Base-by-base conservation (phyloP, 2,113 vertebrate genomes). In the Fulica atra region DNA sequence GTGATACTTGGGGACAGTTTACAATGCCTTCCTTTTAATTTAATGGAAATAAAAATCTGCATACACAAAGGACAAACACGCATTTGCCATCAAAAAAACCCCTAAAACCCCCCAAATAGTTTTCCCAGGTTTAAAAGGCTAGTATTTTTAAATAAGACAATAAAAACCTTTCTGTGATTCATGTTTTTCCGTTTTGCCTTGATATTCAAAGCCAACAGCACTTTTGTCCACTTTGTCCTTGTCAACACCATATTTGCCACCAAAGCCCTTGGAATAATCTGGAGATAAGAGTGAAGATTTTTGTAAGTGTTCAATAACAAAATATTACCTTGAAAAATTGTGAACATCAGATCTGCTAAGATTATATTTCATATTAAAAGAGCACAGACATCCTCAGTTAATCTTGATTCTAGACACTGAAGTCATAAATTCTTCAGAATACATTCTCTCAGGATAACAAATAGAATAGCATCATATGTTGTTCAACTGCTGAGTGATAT, bases 151-250 rank as follows among this genome's bases (percentile, higher is more conserved):
- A 94, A 93, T 82, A 95, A 91, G 71, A 88, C 11, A 70, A 93
- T 85, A 95, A 97, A 88, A 97, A 99, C 99, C 99, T 99, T 98
- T 99, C 98, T 99, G 99, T 3, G 99, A 99, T 88, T 99, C 99
- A 18, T 99, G 99, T 95, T 99, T 99, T 96, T 99, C 99, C 0
- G 98, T 99, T 97, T 99, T 99, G 92, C 98, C 98, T 97, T 99
- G 99, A 96, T 99, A 99, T 82, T 99, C 99, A 93, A 99, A 99
- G 96, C 99, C 99, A 35, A 99, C 95, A 0, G 99, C 99, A 16
- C 99, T 99, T 86, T 98, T 98, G 59, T 98, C 98, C 95, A 98
- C 98, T 78, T 98, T 98, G 96, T 98, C 98, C 97, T 98, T 98
- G 98, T 99, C 99, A 6, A 99, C 98, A 4, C 99, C 99, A 0